Base-by-base conservation (phyloP, 64 coral and sea anemone genomes). In the Montipora cactus region DNA sequence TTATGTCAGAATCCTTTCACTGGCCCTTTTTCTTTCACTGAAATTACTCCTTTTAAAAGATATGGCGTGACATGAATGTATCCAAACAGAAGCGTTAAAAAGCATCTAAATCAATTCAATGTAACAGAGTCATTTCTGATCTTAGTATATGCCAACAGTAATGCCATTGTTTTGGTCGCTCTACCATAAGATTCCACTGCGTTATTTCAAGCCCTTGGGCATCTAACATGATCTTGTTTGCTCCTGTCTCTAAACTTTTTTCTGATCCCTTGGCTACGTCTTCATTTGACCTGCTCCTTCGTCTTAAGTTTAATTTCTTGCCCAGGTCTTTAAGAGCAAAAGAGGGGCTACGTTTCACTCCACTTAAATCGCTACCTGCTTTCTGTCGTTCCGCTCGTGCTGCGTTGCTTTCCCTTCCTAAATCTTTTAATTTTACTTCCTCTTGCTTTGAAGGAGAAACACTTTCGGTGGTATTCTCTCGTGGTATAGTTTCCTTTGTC, bases 91-190 rank as follows among this genome's bases (percentile, higher is more conserved):
- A 64, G 14, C 9, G 0, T 7, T 7, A 55, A 55, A 55, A 55
- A 55, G 52, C 5, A 55, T 5, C 52, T 10, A 0, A 7, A 10
- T 55, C 5, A 55, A 64, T 72, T 48, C 66, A 86, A 10, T 86
- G 82, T 21, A 86, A 23, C 46, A 86, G 67, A 37, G 62, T 76
- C 92, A 93, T 93, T 77, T 93, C 92, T 46, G 85, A 78, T 57
- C 92, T 79, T 10, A 93, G n/a, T 14, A 93, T 93, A 6, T 93
- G 92, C 92, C 92, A 93, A 9, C 92, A 88, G 61, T 93, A 93
- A 73, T 93, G 92, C 92, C 92, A 93, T 22, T 81, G 74, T 80
- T 88, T 93, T 8, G 92, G 92, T 15, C 78, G 75, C 49, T 88
- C 77, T 5, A 93, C 75, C 74, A 93, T 48, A 15, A 88, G 77